Evolutionary conservation across 2,888 invertebrate genomes (phyloP).

Genomic region (Lasioglossum pauxillum): DNA sequence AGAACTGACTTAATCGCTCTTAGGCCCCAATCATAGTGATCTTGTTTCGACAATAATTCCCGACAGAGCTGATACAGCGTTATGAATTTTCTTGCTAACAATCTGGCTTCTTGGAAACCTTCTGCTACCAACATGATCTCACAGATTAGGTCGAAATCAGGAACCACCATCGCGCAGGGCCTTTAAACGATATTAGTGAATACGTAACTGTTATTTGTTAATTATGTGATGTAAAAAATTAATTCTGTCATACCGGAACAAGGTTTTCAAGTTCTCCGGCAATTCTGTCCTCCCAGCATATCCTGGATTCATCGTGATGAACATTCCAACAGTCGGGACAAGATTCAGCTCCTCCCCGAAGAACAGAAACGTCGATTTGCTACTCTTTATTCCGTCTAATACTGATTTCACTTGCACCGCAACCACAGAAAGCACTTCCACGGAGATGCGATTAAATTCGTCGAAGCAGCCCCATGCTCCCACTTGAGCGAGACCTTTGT

Average conservation of each 20-base stretch:
- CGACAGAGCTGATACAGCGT: constrained; percentile 95
- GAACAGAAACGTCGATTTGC: constrained; percentile 92
- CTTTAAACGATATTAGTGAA: constrained; percentile 83
- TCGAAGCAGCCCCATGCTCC: constrained; percentile 99
- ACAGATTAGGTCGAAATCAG: constrained; percentile 97
- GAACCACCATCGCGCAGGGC: constrained; percentile 99
- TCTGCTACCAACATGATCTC: constrained; percentile 99
- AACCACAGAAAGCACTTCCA: constrained; percentile 97
- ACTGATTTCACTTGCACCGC: constrained; percentile 96
- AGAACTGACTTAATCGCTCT: constrained; percentile 97
- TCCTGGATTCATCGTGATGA: constrained; percentile 98
- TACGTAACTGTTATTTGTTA: too few relatives aligned
- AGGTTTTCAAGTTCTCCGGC: constrained; percentile 90
- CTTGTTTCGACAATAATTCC: constrained; percentile 96
- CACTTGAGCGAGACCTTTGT: constrained; percentile 97
- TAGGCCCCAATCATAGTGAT: constrained; percentile 98
- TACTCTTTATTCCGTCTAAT: constrained; percentile 93
- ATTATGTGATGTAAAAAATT: not conserved
- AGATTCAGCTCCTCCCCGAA: constrained; percentile 92
- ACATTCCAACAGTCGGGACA: constrained; percentile 93
- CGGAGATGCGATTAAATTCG: constrained; percentile 97
- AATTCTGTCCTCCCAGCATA: constrained; percentile 96
- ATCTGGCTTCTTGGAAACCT: constrained; percentile 96
- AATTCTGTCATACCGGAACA: constrained; percentile 83
- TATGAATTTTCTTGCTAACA: constrained; percentile 96